Percentiles rank a stretch among this genome's conserved stretches.
Conservation (phyloP, 2,113 vertebrate species). For the Oreochromis niloticus region DNA sequence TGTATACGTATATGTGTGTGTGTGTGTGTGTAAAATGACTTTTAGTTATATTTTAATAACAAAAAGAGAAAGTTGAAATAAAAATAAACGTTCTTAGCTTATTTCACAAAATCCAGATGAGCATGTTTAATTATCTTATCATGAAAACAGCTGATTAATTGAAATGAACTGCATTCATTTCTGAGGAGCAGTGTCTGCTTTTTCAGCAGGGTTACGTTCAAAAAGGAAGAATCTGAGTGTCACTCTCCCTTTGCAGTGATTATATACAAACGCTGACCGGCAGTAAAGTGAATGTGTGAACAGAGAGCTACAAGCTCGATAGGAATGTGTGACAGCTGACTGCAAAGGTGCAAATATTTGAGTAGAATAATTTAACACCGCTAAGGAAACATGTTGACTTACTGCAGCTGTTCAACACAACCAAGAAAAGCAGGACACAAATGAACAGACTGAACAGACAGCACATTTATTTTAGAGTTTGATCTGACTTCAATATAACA, state of each 20-base stretch:
- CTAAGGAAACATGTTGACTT: neutral
- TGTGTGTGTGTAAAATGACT: neutral
- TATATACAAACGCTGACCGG: neutral
- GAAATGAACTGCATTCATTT: neutral
- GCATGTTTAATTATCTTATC: neutral
- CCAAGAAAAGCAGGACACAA: neutral
- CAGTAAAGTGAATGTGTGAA: neutral
- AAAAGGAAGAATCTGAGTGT: neutral
- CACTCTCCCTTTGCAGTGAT: neutral
- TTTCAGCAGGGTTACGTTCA: neutral
- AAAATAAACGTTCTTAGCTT: neutral
- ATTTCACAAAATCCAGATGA: neutral
- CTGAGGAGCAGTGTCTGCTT: neutral
- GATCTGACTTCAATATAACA: slow-evolving; percentile 8
- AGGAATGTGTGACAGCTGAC: neutral
- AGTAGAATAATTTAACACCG: neutral
- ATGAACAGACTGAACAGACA: neutral
- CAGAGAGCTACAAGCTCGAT: neutral
- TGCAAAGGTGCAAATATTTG: neutral
- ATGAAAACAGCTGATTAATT: neutral
- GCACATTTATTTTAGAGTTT: neutral
- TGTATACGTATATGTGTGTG: fast-evolving
- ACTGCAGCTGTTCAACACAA: neutral
- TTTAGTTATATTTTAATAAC: neutral
- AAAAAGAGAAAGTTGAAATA: neutral